Evolutionary conservation across 2,888 invertebrate species (phyloP), one percentile per base, ranked within the genome.

Genomic region (Polylopha cassiicola): DNA sequence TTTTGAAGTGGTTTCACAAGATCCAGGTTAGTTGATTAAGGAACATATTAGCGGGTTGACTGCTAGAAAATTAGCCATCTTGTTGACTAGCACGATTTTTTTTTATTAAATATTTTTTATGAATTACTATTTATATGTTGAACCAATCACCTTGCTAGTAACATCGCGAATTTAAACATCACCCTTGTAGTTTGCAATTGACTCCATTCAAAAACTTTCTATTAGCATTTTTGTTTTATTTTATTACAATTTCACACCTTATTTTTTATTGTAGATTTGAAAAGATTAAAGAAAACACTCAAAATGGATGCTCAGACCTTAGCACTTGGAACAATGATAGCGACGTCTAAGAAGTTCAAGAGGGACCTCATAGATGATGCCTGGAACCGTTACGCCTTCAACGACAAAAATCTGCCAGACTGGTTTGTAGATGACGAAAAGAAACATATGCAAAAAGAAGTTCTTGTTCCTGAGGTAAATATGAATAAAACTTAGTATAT

Each of bases 371-470:
- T 93, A 5, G 98, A 99, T 67, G 91, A 89, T 31, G 96, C 92
- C 0, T 99, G 96, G 94, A 97, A 98, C 76, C 89, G 97, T 55
- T 98, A 95, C 68, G 90, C 94, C 2, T 97, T 95, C 66, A 95
- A 97, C 64, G 99, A 99, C 70, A 91, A 91, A 1, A 89, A 94
- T 66, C 85, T 99, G 29, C 99, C 99, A 0, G 93, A 94, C 55
- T 99, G 99, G 99, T 99, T 99, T 79, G 88, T 90, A 0, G 90
- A 95, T 43, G 99, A 99, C 58, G 99, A 99, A 73, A 89, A 91
- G 46, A 92, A 93, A 66, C 97, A 98, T 62, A 95, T 95, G 92
- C 89, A 87, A 51, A 93, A 92, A 65, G 91, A 91, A 41, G 80
- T 92, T 5, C 94, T 95, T 2, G 94, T 99, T 17, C 94, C 97